phyloP scores from a whole-genome alignment of 2,113 vertebrate species.

The Tragelaphus strepsiceros region DNA sequence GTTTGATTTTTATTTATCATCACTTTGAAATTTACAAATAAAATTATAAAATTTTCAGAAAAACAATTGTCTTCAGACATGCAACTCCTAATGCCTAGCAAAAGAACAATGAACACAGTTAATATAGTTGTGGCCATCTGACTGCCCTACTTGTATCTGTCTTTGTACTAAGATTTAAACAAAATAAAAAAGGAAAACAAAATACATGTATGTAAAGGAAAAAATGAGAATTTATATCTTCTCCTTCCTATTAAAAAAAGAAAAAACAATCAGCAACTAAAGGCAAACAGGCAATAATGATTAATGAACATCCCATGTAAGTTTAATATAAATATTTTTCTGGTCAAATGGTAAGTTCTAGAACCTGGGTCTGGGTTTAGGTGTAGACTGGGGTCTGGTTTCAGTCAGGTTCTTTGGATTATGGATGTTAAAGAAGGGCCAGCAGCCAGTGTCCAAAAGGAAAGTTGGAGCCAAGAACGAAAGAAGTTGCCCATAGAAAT shows the following conservation, averaged over 20 bases:
- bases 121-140: background rate
- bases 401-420: background rate
- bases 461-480: background rate
- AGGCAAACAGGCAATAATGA: background rate
- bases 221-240: background rate
- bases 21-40: background rate
- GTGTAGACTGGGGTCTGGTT: background rate
- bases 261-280: background rate
- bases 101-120: background rate
- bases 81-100: background rate
- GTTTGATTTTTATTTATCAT: background rate
- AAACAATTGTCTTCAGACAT: background rate
- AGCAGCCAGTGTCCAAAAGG: background rate
- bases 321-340: background rate
- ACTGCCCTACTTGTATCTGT: background rate
- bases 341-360: background rate
- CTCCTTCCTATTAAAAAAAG: constrained; percentile 9
- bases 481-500: background rate
- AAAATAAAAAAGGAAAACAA: background rate
- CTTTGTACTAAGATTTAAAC: background rate
- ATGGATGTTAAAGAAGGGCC: background rate
- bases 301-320: background rate
- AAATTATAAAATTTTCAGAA: background rate
- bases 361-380: background rate
- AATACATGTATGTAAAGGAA: background rate